Evolutionary conservation across 2,888 invertebrate species (phyloP), one percentile per base, ranked within the genome.

Genomic region (Dione juno): DNA sequence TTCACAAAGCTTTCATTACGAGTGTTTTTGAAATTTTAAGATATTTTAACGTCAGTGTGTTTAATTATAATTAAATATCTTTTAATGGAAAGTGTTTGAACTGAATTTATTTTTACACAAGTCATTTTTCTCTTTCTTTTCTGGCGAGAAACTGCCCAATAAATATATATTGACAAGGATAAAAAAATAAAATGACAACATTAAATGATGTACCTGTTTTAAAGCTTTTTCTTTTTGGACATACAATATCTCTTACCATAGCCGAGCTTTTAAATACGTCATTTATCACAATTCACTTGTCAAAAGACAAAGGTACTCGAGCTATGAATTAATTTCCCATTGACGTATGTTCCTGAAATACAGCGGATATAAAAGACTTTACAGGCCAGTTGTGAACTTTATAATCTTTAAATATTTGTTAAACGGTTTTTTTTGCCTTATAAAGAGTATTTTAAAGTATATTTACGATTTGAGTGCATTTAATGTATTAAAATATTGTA

Each of bases 241-340:
- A 61, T 45, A n/a, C 14, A 10, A 59, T 43, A 61, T 28, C 14
- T 11, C 28, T 28, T 41, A 41, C 28, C 43, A 10, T 16, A 45
- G 11, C 21, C 19, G 28, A 45, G 43, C 61, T 61, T 45, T 45
- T 45, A 45, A 11, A 45, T n/a, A 45, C n/a, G 11, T 10, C 61
- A 61, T 61, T 28, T 61, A 61, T 61, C 61, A 45, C 43, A 61
- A 50, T 64, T 48, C 13, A 37, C 50, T 40, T 37, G 64, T 50
- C 50, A 64, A 64, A 64, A 64, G 64, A 64, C 64, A 64, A 50
- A 28, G 64, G 50, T 48, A 59, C 58, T 70, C 72, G 72, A 70
- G 69, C 61, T 48, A 43, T 58, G 72, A 66, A 72, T 72, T 69
- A 72, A 69, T 72, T 69, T 16, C 40, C 43, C 43, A 66, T 57